Conservation (phyloP, 2,888 invertebrate species). For the Argyresthia albistria region DNA sequence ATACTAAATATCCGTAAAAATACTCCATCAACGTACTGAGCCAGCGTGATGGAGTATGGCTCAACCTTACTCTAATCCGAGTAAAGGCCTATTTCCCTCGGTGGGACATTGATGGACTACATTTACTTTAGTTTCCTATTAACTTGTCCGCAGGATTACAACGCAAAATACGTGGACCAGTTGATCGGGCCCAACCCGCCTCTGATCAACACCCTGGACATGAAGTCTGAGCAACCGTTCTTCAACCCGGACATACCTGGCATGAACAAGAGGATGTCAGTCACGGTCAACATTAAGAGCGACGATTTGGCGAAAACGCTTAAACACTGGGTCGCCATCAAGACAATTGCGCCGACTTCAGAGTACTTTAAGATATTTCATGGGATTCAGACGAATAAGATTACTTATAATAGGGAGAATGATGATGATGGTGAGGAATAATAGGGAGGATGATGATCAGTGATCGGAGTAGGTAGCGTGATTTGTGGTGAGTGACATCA, state of each 20-base stretch:
- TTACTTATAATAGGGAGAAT: background rate
- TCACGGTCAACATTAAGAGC: conserved; percentile 29
- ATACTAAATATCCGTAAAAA: too few relatives aligned
- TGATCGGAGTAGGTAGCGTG: background rate
- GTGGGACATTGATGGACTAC: too few relatives aligned
- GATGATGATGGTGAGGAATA: too few relatives aligned
- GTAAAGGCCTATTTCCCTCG: too few relatives aligned
- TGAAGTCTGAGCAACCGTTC: conserved; percentile 27
- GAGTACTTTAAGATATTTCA: conserved; percentile 17
- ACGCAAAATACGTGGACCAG: conserved; percentile 32
- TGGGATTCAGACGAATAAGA: background rate
- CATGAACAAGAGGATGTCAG: conserved; percentile 33
- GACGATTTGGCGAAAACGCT: conserved; percentile 35
- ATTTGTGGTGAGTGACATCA: too few relatives aligned
- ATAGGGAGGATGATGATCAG: background rate
- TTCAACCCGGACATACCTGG: conserved; percentile 20
- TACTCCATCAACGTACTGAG: too few relatives aligned
- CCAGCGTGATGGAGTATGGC: too few relatives aligned
- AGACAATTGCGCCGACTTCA: conserved; percentile 35
- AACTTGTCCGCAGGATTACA: conserved; percentile 16
- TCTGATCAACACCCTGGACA: conserved; percentile 28
- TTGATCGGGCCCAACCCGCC: conserved; percentile 47
- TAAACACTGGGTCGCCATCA: conserved; percentile 30
- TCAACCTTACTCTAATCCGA: too few relatives aligned
- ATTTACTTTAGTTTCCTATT: too few relatives aligned